These are phyloP conservation scores for Mormyrus proboscirostris DNA, from an alignment of 2,797 vertebrate species.

Conservation along the genomic window DNA sequence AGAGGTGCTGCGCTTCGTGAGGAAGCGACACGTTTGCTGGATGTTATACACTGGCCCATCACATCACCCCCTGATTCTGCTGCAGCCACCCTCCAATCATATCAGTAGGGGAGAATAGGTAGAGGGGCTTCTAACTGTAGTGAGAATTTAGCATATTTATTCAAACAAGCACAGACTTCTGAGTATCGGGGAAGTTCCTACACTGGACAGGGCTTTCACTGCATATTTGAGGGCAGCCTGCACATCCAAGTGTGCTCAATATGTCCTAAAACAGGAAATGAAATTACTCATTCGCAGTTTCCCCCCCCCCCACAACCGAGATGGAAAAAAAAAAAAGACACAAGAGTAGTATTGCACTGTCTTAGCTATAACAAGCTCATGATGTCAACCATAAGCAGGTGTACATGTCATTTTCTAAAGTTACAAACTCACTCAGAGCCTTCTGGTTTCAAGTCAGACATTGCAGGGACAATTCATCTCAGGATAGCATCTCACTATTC, in stretches of 20 bases:
- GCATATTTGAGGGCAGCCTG: background rate
- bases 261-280: background rate
- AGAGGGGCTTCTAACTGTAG: background rate
- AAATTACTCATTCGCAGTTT: background rate
- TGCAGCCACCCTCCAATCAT: background rate
- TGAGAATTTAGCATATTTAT: background rate
- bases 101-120: background rate
- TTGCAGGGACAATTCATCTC: background rate
- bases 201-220: background rate
- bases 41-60: background rate
- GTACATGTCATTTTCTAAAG: background rate
- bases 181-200: constrained; percentile 8
- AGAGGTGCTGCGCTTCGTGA: background rate
- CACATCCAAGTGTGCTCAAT: background rate
- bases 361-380: background rate
- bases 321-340: background rate
- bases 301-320: background rate
- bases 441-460: background rate
- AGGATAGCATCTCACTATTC: background rate
- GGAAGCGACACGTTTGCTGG: background rate
- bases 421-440: background rate
- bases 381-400: background rate
- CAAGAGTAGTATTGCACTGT: background rate
- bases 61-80: background rate
- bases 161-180: background rate